Conservation (phyloP, 1,140 invertebrate genomes). For the Sitodiplosis mosellana region DNA sequence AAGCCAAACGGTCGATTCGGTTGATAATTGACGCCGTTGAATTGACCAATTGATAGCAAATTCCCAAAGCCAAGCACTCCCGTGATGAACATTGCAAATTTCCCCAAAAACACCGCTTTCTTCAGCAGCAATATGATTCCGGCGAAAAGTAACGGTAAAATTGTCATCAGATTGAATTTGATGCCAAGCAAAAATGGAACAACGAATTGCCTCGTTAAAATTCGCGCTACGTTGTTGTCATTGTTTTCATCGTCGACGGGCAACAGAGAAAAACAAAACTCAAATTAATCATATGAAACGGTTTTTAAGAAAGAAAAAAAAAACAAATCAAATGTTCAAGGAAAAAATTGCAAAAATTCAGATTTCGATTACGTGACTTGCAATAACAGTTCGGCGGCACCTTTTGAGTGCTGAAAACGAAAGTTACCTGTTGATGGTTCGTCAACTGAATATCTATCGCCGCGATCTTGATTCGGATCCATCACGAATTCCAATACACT, state of each 20-base stretch:
- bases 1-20: neutral
- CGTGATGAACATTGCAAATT: slow-evolving; percentile 45
- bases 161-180: slow-evolving; percentile 52
- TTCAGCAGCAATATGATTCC: slow-evolving; percentile 45
- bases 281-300: no score
- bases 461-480: slow-evolving; percentile 33
- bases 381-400: no score
- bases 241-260: no score
- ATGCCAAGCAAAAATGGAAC: slow-evolving; percentile 52
- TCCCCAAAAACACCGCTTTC: slow-evolving; percentile 50
- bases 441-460: slow-evolving; percentile 22
- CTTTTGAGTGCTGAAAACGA: neutral
- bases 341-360: no score
- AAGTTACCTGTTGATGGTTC: slow-evolving; percentile 28
- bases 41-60: slow-evolving; percentile 10
- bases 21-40: slow-evolving; percentile 2
- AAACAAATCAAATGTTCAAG: no score
- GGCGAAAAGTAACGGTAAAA: slow-evolving; percentile 50
- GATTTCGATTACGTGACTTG: no score
- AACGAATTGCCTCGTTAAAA: slow-evolving; percentile 44
- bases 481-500: slow-evolving; percentile 54
- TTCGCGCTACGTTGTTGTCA: slow-evolving; percentile 37
- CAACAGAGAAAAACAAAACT: no score
- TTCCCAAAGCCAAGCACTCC: slow-evolving; percentile 39
- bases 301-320: no score